Conservation (phyloP, 2,888 invertebrate genomes). For the Alsophila aescularia region DNA sequence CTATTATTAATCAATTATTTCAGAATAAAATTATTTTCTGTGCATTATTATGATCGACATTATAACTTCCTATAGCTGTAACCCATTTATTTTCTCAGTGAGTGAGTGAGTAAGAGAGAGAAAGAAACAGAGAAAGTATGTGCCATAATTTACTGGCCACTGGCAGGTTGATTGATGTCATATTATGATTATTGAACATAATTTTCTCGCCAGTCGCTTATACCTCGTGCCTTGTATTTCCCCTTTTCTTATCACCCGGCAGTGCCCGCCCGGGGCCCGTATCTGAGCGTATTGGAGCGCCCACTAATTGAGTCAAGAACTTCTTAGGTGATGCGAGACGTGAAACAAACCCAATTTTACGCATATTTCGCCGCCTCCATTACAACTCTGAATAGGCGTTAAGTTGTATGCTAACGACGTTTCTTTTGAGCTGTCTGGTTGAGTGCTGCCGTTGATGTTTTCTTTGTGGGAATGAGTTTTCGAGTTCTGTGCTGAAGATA, state of each 20-base stretch:
- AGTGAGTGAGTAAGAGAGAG: no score
- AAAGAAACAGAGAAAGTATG: no score
- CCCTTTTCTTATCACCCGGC: slow-evolving; percentile 40
- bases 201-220: slow-evolving; percentile 24
- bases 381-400: slow-evolving; percentile 33
- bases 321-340: slow-evolving; percentile 47
- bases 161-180: no score
- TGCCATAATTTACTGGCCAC: no score
- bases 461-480: slow-evolving; percentile 16
- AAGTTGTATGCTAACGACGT: slow-evolving; percentile 36
- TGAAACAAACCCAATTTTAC: slow-evolving; percentile 58
- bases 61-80: no score
- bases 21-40: no score
- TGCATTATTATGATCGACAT: no score
- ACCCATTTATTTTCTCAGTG: no score
- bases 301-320: slow-evolving; percentile 59
- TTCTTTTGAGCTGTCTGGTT: slow-evolving; percentile 30
- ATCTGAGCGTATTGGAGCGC: slow-evolving; percentile 54
- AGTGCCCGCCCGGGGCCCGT: slow-evolving; percentile 43
- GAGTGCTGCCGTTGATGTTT: slow-evolving; percentile 18
- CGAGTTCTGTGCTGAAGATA: background rate
- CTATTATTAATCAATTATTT: no score
- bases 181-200: background rate
- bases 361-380: slow-evolving; percentile 48
- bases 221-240: slow-evolving; percentile 22